A percentile compares a stretch with the other conserved stretches of the same genome.
These are phyloP conservation scores for Sphaeridia pumilis DNA, from an alignment of 2,888 invertebrate genomes.

Conservation along the genomic window DNA sequence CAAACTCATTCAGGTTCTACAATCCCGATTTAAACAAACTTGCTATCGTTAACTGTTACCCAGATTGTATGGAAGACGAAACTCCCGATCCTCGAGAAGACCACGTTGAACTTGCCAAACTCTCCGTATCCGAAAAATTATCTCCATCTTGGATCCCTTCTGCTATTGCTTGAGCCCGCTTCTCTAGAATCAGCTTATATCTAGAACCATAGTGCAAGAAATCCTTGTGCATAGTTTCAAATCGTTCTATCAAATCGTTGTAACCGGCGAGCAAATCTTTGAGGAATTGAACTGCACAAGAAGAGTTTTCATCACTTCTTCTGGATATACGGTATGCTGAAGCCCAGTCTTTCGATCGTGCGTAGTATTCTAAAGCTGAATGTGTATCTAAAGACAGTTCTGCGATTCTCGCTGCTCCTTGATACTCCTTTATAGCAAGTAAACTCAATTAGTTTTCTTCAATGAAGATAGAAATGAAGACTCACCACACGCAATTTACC, in stretches of 20 bases:
- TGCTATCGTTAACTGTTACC: too few relatives aligned
- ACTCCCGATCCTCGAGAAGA: slow-evolving; percentile 22
- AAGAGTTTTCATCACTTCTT: slow-evolving; percentile 18
- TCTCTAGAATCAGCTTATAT: slow-evolving; percentile 19
- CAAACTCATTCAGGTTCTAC: too few relatives aligned
- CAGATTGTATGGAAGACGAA: slow-evolving; percentile 14
- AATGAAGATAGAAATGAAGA: too few relatives aligned
- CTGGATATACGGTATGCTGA: slow-evolving; percentile 15
- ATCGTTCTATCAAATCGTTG: slow-evolving; percentile 10
- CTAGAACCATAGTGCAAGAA: slow-evolving; percentile 39
- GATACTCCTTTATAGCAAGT: too few relatives aligned
- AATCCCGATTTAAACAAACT: too few relatives aligned
- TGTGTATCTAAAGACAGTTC: too few relatives aligned
- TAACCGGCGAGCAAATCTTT: background rate
- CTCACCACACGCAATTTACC: too few relatives aligned
- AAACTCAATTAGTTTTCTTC: too few relatives aligned
- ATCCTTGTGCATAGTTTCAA: slow-evolving; percentile 16
- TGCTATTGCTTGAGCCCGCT: slow-evolving; percentile 30
- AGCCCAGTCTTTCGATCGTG: slow-evolving; percentile 44
- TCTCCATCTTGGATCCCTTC: slow-evolving; percentile 47
- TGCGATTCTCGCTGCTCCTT: slow-evolving; percentile 58
- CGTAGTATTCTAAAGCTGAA: slow-evolving; percentile 53
- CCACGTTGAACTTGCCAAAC: slow-evolving; percentile 41
- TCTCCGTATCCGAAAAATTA: slow-evolving; percentile 65
- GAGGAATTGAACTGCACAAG: slow-evolving; percentile 11